Conservation (phyloP, 2,113 vertebrate genomes). For the Morone chrysops region DNA sequence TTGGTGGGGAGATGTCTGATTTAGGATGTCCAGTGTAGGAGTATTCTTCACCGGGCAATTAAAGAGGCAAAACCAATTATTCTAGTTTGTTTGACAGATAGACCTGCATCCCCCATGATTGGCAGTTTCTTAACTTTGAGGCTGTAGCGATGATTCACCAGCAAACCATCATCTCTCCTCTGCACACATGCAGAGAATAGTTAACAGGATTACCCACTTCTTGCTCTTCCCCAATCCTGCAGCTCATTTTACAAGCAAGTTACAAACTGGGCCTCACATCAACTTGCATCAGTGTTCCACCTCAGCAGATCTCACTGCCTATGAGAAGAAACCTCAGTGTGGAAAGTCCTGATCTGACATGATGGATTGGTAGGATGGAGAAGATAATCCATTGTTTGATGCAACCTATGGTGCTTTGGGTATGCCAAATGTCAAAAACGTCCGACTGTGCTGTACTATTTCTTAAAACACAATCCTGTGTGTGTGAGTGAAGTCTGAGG, state of each 20-base stretch:
- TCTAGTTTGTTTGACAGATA: no score
- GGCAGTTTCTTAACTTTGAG: conserved; percentile 21
- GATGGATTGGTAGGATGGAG: neutral
- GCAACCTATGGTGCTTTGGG: neutral
- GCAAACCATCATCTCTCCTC: conserved; percentile 48
- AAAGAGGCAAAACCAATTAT: no score
- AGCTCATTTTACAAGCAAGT: conserved; percentile 46
- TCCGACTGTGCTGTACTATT: neutral
- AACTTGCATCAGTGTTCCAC: conserved; percentile 34
- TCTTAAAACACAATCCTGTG: neutral
- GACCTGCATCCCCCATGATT: neutral
- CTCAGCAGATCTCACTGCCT: conserved; percentile 10
- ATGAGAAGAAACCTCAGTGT: conserved; percentile 14
- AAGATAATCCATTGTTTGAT: conserved; percentile 4
- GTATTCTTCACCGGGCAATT: no score
- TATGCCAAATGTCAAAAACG: conserved; percentile 2
- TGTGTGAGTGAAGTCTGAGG: neutral
- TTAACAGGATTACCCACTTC: conserved; percentile 51
- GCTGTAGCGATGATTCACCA: conserved; percentile 43
- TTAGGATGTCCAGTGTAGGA: no score
- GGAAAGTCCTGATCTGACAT: conserved; percentile 32
- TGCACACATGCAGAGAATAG: conserved; percentile 41
- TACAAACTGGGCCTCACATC: conserved; percentile 34
- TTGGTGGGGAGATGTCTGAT: no score
- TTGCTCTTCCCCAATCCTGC: conserved; percentile 48